Evolutionary conservation across 2,888 invertebrate species (phyloP).

Genomic region (Atethmia centrago): DNA sequence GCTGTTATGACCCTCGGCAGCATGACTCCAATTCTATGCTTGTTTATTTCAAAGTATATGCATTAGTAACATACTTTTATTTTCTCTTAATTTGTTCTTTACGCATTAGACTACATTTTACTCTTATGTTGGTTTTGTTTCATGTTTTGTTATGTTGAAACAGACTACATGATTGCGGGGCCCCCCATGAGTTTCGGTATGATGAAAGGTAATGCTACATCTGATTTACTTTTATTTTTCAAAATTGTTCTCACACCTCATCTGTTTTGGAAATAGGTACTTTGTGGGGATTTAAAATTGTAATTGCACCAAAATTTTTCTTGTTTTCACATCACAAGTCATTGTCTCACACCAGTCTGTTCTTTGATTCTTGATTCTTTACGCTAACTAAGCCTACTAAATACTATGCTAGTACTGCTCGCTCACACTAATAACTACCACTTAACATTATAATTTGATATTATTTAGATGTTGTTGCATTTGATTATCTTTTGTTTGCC

Average conservation of each 20-base stretch:
- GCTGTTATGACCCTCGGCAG: constrained; percentile 78
- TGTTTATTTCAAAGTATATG: constrained; percentile 76
- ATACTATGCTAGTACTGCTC: constrained; percentile 79
- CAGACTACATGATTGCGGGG: constrained; percentile 94
- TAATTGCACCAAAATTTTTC: constrained; percentile 81
- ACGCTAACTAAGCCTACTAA: constrained; percentile 83
- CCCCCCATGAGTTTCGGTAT: constrained; percentile 96
- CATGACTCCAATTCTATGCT: constrained; percentile 87
- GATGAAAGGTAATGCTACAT: constrained; percentile 94
- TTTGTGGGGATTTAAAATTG: constrained; percentile 83
- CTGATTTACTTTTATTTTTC: constrained; percentile 81
- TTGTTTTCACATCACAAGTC: constrained; percentile 84
- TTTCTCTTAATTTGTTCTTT: constrained; percentile 78
- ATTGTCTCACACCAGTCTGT: constrained; percentile 72
- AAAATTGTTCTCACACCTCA: constrained; percentile 85
- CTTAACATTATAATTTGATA: constrained; percentile 74
- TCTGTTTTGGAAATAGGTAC: constrained; percentile 84
- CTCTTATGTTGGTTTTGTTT: constrained; percentile 93
- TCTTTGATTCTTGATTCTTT: constrained; percentile 65
- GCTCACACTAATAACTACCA: constrained; percentile 78
- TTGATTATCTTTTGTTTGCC: constrained; percentile 82
- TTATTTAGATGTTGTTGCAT: constrained; percentile 73
- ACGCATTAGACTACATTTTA: constrained; percentile 91
- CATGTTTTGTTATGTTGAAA: constrained; percentile 93
- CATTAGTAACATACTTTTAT: constrained; percentile 80